Percentiles rank a stretch among this genome's conserved stretches.
These are phyloP conservation scores for Heteromyza rotundicornis DNA, from an alignment of 2,888 invertebrate genomes.

Conservation along the genomic window DNA sequence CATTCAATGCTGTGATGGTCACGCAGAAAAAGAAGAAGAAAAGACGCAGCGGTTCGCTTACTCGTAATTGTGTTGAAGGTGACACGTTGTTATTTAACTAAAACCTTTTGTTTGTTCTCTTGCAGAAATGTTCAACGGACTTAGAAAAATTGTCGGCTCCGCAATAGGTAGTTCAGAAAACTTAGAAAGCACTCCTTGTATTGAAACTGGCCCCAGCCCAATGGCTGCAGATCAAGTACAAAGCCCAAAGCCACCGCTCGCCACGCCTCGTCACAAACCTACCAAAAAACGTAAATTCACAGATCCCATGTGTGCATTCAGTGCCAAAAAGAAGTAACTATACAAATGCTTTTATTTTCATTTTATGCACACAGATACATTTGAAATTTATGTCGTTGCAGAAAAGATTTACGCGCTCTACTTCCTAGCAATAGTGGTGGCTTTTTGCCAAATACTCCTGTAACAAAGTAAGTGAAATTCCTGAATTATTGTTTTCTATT, in stretches of 20 bases:
- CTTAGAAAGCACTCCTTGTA: conserved; percentile 55
- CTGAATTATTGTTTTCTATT: too few relatives aligned
- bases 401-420: conserved; percentile 69
- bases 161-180: conserved; percentile 67
- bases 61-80: conserved; percentile 67
- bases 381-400: conserved; percentile 56
- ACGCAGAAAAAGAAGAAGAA: conserved; percentile 72
- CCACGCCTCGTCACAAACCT: conserved; percentile 69
- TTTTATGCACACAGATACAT: neutral
- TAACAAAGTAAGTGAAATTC: conserved; percentile 66
- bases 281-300: conserved; percentile 71
- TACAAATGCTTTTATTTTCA: neutral
- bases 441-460: conserved; percentile 67
- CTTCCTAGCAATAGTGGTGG: conserved; percentile 67
- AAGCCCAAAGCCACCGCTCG: conserved; percentile 35
- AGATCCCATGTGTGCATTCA: conserved; percentile 67
- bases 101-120: conserved; percentile 31
- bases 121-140: conserved; percentile 76
- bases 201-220: conserved; percentile 49
- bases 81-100: conserved; percentile 31
- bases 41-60: conserved; percentile 84
- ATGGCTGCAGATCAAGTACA: neutral
- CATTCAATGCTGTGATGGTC: conserved; percentile 45
- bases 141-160: conserved; percentile 76
- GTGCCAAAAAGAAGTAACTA: conserved; percentile 72